Conservation (phyloP, 1,140 invertebrate species). For the Stegodyphus mimosarum region DNA sequence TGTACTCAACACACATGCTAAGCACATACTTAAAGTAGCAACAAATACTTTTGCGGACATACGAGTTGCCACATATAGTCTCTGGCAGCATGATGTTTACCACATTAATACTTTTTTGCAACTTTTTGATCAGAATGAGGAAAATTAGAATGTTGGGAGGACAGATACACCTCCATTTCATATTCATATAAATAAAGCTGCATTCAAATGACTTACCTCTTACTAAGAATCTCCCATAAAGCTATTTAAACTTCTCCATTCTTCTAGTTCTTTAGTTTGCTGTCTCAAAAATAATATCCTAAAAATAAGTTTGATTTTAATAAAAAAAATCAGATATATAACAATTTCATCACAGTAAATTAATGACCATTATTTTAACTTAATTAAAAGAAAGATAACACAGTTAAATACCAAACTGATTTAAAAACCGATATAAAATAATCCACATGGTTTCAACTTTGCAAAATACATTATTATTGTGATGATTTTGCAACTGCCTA, state of each 20-base stretch:
- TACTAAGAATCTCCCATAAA: constrained; percentile 82
- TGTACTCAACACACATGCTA: no score
- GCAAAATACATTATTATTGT: no score
- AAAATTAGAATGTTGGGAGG: neutral
- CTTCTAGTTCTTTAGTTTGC: constrained; percentile 88
- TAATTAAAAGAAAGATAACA: no score
- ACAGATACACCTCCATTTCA: neutral
- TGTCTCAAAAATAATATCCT: constrained; percentile 91
- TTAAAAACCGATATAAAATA: no score
- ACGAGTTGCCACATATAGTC: neutral
- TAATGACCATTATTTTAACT: no score
- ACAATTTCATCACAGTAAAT: no score
- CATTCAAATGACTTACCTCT: constrained; percentile 13
- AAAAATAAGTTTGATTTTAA: constrained; percentile 64
- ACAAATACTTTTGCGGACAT: no score
- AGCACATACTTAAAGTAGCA: no score
- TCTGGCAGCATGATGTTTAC: neutral
- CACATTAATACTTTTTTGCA: neutral
- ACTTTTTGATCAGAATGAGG: neutral
- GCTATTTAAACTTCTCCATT: constrained; percentile 91
- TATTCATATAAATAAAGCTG: neutral
- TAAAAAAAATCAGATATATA: constrained; percentile 8
- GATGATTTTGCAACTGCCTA: no score
- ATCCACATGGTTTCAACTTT: no score
- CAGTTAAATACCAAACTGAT: no score